Evolutionary conservation across 53 echinoderm and acorn worm species (phyloP).

Genomic region (Astropecten irregularis): DNA sequence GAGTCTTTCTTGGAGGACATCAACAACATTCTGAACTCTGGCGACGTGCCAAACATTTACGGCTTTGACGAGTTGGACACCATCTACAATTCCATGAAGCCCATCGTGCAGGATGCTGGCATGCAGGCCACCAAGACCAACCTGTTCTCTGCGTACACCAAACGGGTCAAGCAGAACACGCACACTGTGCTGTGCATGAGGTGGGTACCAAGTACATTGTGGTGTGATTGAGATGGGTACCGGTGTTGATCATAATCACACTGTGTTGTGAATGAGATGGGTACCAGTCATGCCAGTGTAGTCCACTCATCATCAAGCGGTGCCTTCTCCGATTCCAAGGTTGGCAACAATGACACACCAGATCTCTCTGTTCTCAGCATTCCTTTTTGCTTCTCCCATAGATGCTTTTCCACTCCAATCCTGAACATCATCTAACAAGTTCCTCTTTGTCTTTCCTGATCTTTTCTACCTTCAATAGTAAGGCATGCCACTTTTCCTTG

Average conservation of each 20-base stretch:
- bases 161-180: conserved; percentile 93
- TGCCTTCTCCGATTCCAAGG: too few relatives aligned
- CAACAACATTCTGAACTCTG: conserved; percentile 97
- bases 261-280: too few relatives aligned
- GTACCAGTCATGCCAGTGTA: too few relatives aligned
- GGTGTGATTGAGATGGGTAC: neutral
- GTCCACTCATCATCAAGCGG: too few relatives aligned
- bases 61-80: conserved; percentile 90
- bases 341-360: too few relatives aligned
- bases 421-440: too few relatives aligned
- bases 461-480: too few relatives aligned
- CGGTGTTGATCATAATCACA: neutral
- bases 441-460: too few relatives aligned
- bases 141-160: conserved; percentile 94
- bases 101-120: conserved; percentile 85
- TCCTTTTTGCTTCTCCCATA: too few relatives aligned
- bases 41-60: conserved; percentile 97
- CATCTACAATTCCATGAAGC: conserved; percentile 96
- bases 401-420: too few relatives aligned
- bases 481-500: too few relatives aligned
- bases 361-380: too few relatives aligned
- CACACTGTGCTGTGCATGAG: conserved; percentile 97
- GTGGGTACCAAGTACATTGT: conserved; percentile 36
- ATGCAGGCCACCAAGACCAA: conserved; percentile 96
- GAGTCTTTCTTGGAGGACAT: conserved; percentile 98